Percentiles rank a stretch among this genome's conserved stretches.
Evolutionary conservation across 2,797 vertebrate genomes (phyloP).

Genomic region (Sphaeramia orbicularis): DNA sequence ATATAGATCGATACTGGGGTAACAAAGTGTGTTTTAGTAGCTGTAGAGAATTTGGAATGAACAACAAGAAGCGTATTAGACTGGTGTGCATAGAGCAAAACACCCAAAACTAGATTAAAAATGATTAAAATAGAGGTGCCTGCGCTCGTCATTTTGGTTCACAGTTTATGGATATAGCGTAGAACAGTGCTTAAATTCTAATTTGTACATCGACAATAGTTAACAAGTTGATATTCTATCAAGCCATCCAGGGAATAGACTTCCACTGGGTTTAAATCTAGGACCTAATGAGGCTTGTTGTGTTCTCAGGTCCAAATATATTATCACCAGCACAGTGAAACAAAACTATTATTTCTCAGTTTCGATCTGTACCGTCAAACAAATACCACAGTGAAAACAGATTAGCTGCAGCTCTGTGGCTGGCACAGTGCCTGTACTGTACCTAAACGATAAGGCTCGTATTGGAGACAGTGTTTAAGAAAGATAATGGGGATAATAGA

Average conservation of each 20-base stretch:
- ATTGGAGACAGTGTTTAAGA: slow-evolving; percentile 41
- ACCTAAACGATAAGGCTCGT: slow-evolving; percentile 37
- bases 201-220: slow-evolving; percentile 18
- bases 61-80: slow-evolving; percentile 2
- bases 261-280: slow-evolving; percentile 40
- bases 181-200: background rate
- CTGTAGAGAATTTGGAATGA: slow-evolving; percentile 26
- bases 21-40: background rate
- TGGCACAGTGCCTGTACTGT: background rate
- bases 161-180: background rate
- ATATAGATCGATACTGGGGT: slow-evolving; percentile 3
- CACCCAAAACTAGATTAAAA: slow-evolving; percentile 18
- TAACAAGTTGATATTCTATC: background rate
- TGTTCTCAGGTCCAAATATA: slow-evolving; percentile 3
- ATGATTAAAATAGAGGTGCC: slow-evolving; percentile 3
- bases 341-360: slow-evolving; percentile 39
- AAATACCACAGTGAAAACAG: slow-evolving; percentile 1
- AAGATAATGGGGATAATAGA: slow-evolving; percentile 62
- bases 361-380: slow-evolving; percentile 25
- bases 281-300: slow-evolving; percentile 40
- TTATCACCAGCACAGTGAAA: slow-evolving; percentile 29
- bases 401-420: slow-evolving; percentile 27
- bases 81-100: background rate
- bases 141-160: background rate
- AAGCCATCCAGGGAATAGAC: slow-evolving; percentile 10